These are phyloP conservation scores for Drosophila mojavensis DNA, from an alignment of 1,140 invertebrate species.

Conservation along the genomic window DNA sequence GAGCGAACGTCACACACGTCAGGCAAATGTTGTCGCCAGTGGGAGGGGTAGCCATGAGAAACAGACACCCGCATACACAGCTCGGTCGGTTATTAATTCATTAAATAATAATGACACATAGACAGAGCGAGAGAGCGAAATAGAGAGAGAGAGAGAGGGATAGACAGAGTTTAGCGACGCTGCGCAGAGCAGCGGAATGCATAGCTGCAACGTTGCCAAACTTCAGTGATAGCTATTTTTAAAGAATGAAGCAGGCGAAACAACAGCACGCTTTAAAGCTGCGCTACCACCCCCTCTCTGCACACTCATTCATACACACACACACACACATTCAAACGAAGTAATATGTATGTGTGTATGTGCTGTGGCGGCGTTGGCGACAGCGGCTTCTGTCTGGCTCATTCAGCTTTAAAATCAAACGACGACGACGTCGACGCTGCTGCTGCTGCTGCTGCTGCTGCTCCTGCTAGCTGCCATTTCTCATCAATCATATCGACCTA, in stretches of 20 bases:
- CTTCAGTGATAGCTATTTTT: constrained; percentile 51
- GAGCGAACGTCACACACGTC: constrained; percentile 26
- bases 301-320: neutral
- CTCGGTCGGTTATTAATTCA: constrained; percentile 67
- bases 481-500: constrained; percentile 51
- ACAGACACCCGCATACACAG: constrained; percentile 33
- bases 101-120: constrained; percentile 70
- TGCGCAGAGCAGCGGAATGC: neutral
- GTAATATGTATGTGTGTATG: no score
- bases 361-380: no score
- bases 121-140: neutral
- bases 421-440: neutral
- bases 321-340: neutral
- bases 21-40: neutral
- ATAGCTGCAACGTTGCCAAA: constrained; percentile 55
- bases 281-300: neutral
- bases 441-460: neutral
- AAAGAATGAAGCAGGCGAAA: constrained; percentile 40
- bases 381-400: constrained; percentile 5
- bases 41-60: constrained; percentile 7
- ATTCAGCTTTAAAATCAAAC: constrained; percentile 43
- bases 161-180: neutral
- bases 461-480: constrained; percentile 7
- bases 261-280: constrained; percentile 31
- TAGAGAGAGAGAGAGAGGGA: no score